Base-by-base conservation (phyloP, 2,888 invertebrate species). In the Drosophila prolongata region DNA sequence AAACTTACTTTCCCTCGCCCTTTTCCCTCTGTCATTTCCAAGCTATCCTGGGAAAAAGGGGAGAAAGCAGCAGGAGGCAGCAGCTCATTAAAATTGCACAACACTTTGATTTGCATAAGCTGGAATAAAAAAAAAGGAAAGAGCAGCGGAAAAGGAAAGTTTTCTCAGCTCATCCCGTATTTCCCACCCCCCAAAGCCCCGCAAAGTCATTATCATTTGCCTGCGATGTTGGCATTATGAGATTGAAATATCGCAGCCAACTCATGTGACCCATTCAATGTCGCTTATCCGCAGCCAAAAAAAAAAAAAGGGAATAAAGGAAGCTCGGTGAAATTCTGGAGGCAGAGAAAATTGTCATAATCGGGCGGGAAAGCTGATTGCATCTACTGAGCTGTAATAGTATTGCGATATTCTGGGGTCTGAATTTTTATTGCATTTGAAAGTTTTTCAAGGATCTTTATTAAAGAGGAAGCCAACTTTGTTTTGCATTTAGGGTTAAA, bases 1-100 rank as follows among this genome's bases (percentile, higher is more conserved):
- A 11, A 53, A 52, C n/a, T 38, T 42, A 69, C 42, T 69, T 52
- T 52, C 27, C 27, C 53, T 34, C n/a, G 19, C 16, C 1, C 1
- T 53, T 59, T 47, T 30, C 59, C 35, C 59, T 27, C 24, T 19
- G 14, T 70, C 66, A 35, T 43, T 70, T 70, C 37, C 47, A 49
- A 43, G 60, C 27, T 58, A 19, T 49, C 34, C 52, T 54, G 37
- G 30, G 35, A 13, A 4, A 30, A 27, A 27, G 4, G 27, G 14
- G 35, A 14, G 37, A 19, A 19, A 44, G 60, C 27, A 60, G 16
- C 16, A 44, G 38, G 47, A 35, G 14, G 44, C 53, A 19, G 58
- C 19, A 59, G 59, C 80, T 88, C 84, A 88, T 84, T 84, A 84
- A 84, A 89, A 88, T 83, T 84, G 89, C 84, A 84, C 84, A 83